phyloP scores from a whole-genome alignment of 2,113 vertebrate genomes.

The Dolichotis patagonum region DNA sequence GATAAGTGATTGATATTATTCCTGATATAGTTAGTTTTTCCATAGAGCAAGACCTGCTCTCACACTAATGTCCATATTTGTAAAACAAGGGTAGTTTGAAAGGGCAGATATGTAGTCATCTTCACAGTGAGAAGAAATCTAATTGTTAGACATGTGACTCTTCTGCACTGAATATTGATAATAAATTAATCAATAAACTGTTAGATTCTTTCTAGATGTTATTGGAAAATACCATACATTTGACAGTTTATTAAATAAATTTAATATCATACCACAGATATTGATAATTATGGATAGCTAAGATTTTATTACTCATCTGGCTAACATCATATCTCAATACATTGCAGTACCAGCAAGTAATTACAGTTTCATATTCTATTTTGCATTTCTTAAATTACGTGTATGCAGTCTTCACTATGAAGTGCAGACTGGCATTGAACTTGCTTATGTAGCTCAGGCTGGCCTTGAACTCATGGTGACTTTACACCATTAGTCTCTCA shows the following conservation, averaged over 20 bases:
- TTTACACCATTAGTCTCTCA: neutral
- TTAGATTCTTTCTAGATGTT: neutral
- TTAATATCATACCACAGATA: neutral
- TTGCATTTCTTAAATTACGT: neutral
- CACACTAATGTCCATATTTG: neutral
- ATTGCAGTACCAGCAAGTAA: neutral
- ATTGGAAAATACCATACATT: neutral
- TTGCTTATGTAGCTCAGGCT: no score
- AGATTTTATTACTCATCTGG: neutral
- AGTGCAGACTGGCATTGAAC: neutral
- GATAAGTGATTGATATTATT: neutral
- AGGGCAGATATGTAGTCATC: neutral
- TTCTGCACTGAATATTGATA: neutral
- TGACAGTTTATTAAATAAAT: neutral
- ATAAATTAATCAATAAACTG: neutral
- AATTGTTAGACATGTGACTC: neutral
- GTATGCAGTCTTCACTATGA: neutral
- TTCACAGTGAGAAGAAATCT: neutral
- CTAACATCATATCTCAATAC: neutral
- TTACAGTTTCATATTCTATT: neutral
- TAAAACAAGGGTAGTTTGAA: neutral
- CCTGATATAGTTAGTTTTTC: neutral
- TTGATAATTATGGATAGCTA: neutral
- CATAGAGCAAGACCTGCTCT: neutral
- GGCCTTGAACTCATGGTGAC: neutral